A percentile compares a stretch with the other conserved stretches of the same genome.
Evolutionary conservation across 2,797 vertebrate species (phyloP).

Genomic region (Rallus crepitans): DNA sequence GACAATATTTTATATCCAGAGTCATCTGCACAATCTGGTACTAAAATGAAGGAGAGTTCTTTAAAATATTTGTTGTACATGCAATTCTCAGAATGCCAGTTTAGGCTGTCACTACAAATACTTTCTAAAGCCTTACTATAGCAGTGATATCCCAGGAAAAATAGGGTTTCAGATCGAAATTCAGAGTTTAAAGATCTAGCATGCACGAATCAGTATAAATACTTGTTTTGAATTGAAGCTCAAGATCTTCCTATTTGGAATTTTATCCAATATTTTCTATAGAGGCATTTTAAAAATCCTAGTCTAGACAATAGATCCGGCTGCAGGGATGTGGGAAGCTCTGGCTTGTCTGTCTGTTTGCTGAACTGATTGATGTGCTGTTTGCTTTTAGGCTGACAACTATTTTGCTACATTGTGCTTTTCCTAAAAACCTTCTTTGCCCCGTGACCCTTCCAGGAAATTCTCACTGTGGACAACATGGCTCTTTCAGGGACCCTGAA

Average conservation of each 20-base stretch:
- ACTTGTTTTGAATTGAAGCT: not conserved
- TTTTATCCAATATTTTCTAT: not conserved
- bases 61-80: not conserved
- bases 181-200: not conserved
- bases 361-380: not conserved
- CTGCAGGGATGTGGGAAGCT: not conserved
- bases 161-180: not conserved
- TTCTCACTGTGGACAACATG: not conserved
- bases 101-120: not conserved
- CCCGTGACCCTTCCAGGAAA: not conserved
- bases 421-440: not conserved
- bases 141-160: not conserved
- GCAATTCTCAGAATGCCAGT: not conserved
- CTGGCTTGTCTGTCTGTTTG: not conserved
- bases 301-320: constrained; percentile 4
- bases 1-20: not conserved
- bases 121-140: not conserved
- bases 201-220: not conserved
- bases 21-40: not conserved
- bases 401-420: not conserved
- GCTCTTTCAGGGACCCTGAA: not conserved
- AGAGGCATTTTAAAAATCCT: not conserved
- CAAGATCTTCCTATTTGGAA: not conserved
- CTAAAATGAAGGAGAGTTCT: not conserved
- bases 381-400: not conserved